Evolutionary conservation across 2,113 vertebrate species (phyloP), one percentile per base, ranked within the genome.

Genomic region (Danionella cerebrum): DNA sequence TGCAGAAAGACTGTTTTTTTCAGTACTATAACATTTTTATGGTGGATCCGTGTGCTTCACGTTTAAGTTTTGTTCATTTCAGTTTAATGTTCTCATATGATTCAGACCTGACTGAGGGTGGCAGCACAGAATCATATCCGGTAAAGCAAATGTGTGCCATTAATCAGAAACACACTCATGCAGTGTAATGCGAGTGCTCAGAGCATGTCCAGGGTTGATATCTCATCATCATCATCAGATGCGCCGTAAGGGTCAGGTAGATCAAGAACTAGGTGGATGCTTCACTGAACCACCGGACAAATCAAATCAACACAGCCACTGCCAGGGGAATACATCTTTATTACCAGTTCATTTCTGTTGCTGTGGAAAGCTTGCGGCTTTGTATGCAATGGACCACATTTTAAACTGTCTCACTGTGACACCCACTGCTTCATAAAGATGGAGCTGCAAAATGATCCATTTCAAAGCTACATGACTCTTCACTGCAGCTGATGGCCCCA

Each of bases 321-420:
- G 29, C 36, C 38, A 18, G 29, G 1, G 22, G 67, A 75, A 50
- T 48, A 55, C 55, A 13, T 62, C 54, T 62, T 76, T 70, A 73
- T 73, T 72, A 65, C 65, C 22, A 50, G 48, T 60, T 68, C 55
- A 73, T 73, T 60, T 67, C 38, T 38, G 64, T 67, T 48, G 42
- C 55, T 1, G 48, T 22, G 38, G 55, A 47, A 38, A 67, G 57
- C 65, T 62, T 18, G 27, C 10, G 55, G 64, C n/a, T 53, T 59
- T 41, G 10, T 36, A 52, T 16, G n/a, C 47, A 10, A 41, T 6
- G n/a, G 51, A 47, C 14, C 59, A 60, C 74, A 65, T 65, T 44
- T 72, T 50, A 66, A 25, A 16, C 65, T 65, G 70, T 65, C 70
- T 19, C 54, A 36, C 35, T 5, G 21, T 67, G 63, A 65, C 59